Base-by-base conservation (phyloP, 2,113 vertebrate genomes). In the Hyla sarda region DNA sequence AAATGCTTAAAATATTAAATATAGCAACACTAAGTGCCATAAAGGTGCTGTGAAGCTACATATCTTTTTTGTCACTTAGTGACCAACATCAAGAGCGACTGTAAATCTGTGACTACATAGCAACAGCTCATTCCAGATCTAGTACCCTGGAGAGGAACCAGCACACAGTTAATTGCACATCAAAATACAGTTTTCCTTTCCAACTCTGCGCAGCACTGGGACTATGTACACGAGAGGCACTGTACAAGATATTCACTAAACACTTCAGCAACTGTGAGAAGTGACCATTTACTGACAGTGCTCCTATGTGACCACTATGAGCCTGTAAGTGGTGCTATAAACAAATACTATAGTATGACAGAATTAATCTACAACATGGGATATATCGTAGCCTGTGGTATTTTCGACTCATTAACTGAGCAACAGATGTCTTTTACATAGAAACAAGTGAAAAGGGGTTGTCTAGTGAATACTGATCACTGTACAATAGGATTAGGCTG, bases 1-100 rank as follows among this genome's bases (percentile, higher is more conserved):
- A 86, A 82, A 58, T 25, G 45, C 56, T 58, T 80, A 54, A 77
- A 86, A 72, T 80, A 79, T 79, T 79, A 54, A 76, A 71, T n/a
- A 76, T 52, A 67, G 34, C 75, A 77, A 23, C 65, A 50, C 16
- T 52, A 48, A 25, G 13, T 48, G 74, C 32, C 74, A 78, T 74
- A 19, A 74, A 41, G 34, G 9, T 60, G n/a, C 8, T 6, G 52
- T 41, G 45, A 56, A 45, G 32, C 54, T 23, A 73, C 32, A 45
- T 28, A 25, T 47, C 11, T 50, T 34, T n/a, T 65, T 74, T 62
- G 56, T 58, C 72, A 84, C 56, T 76, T 84, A 76, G 41, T 75
- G 72, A 76, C 82, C 54, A 65, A 37, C n/a, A 47, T 62, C 37
- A 50, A 76, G 25, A 62, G 82, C 37, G 45, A 62, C 78, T 81